Percentiles rank a stretch among this genome's conserved stretches.
Conservation (phyloP, 2,888 invertebrate genomes). For the Phoenoteleia sp. region DNA sequence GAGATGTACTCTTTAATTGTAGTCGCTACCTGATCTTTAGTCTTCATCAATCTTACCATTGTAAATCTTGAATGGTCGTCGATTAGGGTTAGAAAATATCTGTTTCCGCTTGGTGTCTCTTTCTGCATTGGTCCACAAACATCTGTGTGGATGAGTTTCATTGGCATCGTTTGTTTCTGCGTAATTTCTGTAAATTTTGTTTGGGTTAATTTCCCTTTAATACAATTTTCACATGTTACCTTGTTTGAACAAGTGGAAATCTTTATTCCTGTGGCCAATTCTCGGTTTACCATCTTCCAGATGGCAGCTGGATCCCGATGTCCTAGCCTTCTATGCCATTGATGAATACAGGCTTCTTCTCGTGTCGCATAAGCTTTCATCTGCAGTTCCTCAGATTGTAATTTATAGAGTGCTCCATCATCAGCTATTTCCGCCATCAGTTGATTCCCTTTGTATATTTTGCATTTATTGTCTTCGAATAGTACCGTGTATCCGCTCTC, state of each 20-base stretch:
- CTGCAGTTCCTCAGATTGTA: neutral
- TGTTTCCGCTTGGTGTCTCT: conserved; percentile 64
- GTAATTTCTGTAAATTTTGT: conserved; percentile 66
- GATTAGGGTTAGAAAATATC: conserved; percentile 71
- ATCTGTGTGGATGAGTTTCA: conserved; percentile 74
- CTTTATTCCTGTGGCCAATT: conserved; percentile 64
- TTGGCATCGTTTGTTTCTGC: conserved; percentile 45
- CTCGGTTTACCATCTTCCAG: conserved; percentile 46
- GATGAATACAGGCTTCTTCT: conserved; percentile 62
- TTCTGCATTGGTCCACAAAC: conserved; percentile 76
- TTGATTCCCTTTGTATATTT: conserved; percentile 42
- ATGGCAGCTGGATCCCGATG: conserved; percentile 68
- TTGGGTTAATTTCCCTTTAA: conserved; percentile 75
- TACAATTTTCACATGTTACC: conserved; percentile 71
- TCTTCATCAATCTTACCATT: conserved; percentile 45
- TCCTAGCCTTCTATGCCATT: conserved; percentile 74
- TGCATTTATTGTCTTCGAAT: conserved; percentile 61
- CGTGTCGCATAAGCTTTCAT: neutral
- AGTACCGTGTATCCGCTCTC: conserved; percentile 57
- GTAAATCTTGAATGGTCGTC: conserved; percentile 68
- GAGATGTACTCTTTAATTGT: conserved; percentile 54
- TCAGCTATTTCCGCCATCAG: conserved; percentile 48
- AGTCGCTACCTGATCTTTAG: conserved; percentile 49
- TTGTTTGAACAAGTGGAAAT: conserved; percentile 71
- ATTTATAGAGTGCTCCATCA: conserved; percentile 33